A percentile compares a stretch with the other conserved stretches of the same genome.
Evolutionary conservation across 2,888 invertebrate genomes (phyloP).

Genomic region (Drosophila kuntzei): DNA sequence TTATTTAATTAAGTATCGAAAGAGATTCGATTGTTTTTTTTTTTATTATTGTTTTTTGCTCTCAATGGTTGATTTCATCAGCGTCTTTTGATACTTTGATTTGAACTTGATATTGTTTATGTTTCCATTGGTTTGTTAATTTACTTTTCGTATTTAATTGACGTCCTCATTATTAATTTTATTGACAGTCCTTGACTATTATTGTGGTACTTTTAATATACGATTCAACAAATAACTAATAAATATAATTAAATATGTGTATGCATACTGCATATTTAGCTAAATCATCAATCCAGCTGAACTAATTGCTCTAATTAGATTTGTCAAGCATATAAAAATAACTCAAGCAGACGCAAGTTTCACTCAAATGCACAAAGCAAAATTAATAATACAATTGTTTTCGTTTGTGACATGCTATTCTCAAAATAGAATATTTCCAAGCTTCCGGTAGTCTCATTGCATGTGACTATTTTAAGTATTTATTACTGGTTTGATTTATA

Average conservation of each 20-base stretch:
- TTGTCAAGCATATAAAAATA: constrained; percentile 13
- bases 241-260: not conserved
- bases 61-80: constrained; percentile 23
- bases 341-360: not conserved
- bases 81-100: constrained; percentile 37
- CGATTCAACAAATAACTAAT: not conserved
- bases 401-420: not conserved
- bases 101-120: constrained; percentile 51
- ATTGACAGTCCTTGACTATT: constrained; percentile 11
- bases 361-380: not conserved
- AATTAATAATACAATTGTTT: constrained; percentile 1
- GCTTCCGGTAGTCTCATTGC: not conserved
- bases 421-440: not conserved
- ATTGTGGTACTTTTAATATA: not conserved
- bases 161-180: constrained; percentile 6
- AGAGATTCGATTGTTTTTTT: constrained; percentile 21
- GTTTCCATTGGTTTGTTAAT: constrained; percentile 19
- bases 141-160: constrained; percentile 48
- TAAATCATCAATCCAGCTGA: not conserved
- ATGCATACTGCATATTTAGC: not conserved
- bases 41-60: constrained; percentile 17
- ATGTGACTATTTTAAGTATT: not conserved
- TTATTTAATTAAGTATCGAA: constrained; percentile 56
- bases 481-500: not conserved
- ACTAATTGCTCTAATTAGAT: constrained; percentile 13